Conservation (phyloP, 2,888 invertebrate genomes). For the Corythucha ciliata region DNA sequence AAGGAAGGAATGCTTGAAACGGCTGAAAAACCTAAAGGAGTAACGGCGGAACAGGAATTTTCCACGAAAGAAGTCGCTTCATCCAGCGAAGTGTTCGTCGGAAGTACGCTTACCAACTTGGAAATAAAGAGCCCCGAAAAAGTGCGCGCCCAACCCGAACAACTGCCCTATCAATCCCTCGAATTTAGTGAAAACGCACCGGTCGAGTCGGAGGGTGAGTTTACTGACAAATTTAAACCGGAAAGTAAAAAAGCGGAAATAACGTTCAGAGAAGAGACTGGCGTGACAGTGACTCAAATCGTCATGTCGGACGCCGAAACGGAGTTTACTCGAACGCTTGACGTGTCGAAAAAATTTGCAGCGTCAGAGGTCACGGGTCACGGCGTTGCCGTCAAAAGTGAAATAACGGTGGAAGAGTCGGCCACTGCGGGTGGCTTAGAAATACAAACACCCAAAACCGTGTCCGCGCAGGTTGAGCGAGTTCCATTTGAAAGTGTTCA, state of each 20-base stretch:
- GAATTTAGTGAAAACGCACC: slow-evolving; percentile 34
- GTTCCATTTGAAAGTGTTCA: slow-evolving; percentile 48
- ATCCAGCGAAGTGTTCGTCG: slow-evolving; percentile 44
- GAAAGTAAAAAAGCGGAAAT: slow-evolving; percentile 37
- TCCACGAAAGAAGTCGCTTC: slow-evolving; percentile 44
- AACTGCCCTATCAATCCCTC: slow-evolving; percentile 39
- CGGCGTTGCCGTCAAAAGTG: slow-evolving; percentile 45
- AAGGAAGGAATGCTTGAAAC: slow-evolving; percentile 40
- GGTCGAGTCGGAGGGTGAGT: slow-evolving; percentile 37
- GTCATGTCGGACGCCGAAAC: slow-evolving; percentile 44
- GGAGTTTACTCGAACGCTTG: slow-evolving; percentile 34
- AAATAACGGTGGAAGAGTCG: slow-evolving; percentile 44
- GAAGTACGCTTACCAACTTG: slow-evolving; percentile 39
- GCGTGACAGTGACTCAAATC: slow-evolving; percentile 43
- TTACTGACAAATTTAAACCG: slow-evolving; percentile 41
- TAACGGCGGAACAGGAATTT: slow-evolving; percentile 38
- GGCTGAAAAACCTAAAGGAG: slow-evolving; percentile 35
- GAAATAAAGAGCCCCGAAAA: slow-evolving; percentile 38
- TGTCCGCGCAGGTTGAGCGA: slow-evolving; percentile 41
- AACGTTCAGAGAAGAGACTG: slow-evolving; percentile 37
- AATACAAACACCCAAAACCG: slow-evolving; percentile 35
- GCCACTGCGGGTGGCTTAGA: slow-evolving; percentile 38
- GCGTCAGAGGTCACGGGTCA: slow-evolving; percentile 40
- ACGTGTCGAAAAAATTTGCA: slow-evolving; percentile 39
- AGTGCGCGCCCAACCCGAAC: slow-evolving; percentile 34